These are phyloP conservation scores for Mesembrinibis cayennensis DNA, from an alignment of 2,113 vertebrate species.

Conservation along the genomic window DNA sequence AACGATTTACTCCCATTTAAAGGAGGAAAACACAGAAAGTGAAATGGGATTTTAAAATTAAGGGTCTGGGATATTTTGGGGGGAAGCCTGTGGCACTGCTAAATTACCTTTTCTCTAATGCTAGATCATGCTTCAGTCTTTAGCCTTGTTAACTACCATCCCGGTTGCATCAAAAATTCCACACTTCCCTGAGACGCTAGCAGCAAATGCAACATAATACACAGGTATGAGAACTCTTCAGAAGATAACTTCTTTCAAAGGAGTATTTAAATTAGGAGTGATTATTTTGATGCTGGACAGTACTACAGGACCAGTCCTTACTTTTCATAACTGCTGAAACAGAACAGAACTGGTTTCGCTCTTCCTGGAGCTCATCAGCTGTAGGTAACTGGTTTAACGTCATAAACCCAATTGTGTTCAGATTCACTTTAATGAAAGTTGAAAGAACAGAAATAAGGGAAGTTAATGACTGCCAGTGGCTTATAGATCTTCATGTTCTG, in stretches of 20 bases:
- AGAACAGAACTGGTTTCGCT: neutral
- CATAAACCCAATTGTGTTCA: neutral
- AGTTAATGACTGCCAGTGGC: neutral
- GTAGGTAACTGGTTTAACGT: neutral
- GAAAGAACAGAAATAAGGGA: neutral
- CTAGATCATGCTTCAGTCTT: neutral
- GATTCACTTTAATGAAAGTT: neutral
- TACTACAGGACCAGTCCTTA: neutral
- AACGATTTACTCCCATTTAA: neutral
- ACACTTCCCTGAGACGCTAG: neutral
- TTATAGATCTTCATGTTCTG: neutral
- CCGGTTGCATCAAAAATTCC: neutral
- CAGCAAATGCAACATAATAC: neutral
- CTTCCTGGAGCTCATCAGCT: neutral
- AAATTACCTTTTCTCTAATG: neutral
- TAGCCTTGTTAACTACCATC: neutral
- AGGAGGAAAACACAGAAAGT: neutral
- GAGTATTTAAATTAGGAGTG: neutral
- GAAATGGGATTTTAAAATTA: neutral
- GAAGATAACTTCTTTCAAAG: neutral
- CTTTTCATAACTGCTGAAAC: neutral
- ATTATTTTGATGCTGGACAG: neutral
- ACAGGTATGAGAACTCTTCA: neutral
- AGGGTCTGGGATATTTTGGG: neutral
- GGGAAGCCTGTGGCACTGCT: neutral